These are phyloP conservation scores for Phocides pigmalion DNA, from an alignment of 1,140 invertebrate species.

Conservation along the genomic window DNA sequence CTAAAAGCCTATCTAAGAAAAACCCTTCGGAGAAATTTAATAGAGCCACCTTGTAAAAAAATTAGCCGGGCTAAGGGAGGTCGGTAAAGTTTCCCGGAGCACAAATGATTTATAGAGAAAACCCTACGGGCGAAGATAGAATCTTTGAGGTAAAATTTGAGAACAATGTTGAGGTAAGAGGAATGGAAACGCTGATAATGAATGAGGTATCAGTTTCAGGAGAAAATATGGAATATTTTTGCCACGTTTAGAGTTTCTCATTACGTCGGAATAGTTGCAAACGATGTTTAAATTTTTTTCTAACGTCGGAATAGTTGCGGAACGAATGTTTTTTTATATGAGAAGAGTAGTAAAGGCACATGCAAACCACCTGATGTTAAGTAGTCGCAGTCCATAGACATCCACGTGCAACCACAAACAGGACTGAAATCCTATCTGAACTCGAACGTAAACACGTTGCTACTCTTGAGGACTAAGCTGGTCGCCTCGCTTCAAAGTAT, in stretches of 20 bases:
- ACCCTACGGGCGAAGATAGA: conserved; percentile 38
- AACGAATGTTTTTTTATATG: neutral
- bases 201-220: conserved; percentile 26
- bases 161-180: conserved; percentile 37
- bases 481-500: too few relatives aligned
- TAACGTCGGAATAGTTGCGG: neutral
- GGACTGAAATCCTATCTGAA: too few relatives aligned
- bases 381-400: too few relatives aligned
- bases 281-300: neutral
- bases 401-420: too few relatives aligned
- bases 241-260: neutral
- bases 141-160: conserved; percentile 46
- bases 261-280: neutral
- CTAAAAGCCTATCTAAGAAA: conserved; percentile 5
- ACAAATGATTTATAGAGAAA: conserved; percentile 41
- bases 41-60: conserved; percentile 47
- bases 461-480: too few relatives aligned
- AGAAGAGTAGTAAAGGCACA: too few relatives aligned
- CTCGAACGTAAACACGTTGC: too few relatives aligned
- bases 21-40: conserved; percentile 40
- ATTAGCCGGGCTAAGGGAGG: conserved; percentile 35
- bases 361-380: too few relatives aligned
- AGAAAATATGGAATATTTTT: conserved; percentile 22
- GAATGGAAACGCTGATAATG: conserved; percentile 32
- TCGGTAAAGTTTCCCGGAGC: conserved; percentile 14